Evolutionary conservation across 1,140 invertebrate species (phyloP), one percentile per base, ranked within the genome.

Genomic region (Conus ventricosus): DNA sequence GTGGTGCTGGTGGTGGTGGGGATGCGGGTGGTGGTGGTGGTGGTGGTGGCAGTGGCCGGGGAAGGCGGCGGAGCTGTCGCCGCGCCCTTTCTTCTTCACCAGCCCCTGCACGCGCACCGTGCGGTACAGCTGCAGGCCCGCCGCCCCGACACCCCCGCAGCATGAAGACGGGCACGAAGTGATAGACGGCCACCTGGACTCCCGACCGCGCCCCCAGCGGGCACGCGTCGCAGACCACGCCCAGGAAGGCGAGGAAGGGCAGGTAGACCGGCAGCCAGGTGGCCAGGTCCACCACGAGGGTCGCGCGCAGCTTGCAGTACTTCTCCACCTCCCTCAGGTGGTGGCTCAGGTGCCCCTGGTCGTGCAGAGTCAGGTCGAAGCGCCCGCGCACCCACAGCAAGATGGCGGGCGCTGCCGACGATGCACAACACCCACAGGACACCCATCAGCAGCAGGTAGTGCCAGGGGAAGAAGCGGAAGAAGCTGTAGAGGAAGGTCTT

Each of bases 111-210:
- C 89, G 53, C 89, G 84, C 13, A 89, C 85, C 15, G 91, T 91
- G 88, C 91, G 89, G 63, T 90, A 91, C 23, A 90, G 90, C 84
- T 93, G 92, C 67, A 92, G 63, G 20, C 91, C 84, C 0, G 91
- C 91, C 80, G 90, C 90, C 53, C 89, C 39, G 27, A 92, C 87
- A 17, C 91, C 88, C 51, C 51, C 91, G 89, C 11, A 90, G 17
- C 53, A 92, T 75, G 89, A 92, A 91, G n/a, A 92, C 60, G 57
- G 91, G 89, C 5, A 92, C 78, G 71, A 93, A 93, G 84, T 91
- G 91, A 39, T 91, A 81, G 27, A 92, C 83, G 53, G 87, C 89
- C 2, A 71, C 27, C 75, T 90, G 84, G 4, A 85, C 55, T 4
- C 27, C 23, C 8, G 63, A 0, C 27, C 57, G 53, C 0, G 75